Evolutionary conservation across 1,140 invertebrate genomes (phyloP).

Genomic region (Cataglyphis hispanica): DNA sequence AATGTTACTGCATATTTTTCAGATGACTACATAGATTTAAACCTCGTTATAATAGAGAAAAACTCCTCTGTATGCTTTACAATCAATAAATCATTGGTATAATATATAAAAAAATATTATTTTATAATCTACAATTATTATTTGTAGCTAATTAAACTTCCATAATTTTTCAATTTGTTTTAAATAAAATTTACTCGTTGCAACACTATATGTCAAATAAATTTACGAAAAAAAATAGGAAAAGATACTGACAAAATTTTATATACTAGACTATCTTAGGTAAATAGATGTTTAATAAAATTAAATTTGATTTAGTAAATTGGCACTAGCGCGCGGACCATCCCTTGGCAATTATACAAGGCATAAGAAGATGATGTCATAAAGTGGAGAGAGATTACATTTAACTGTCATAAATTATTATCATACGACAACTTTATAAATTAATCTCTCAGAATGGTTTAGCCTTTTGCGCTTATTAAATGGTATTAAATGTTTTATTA

Average conservation of each 20-base stretch:
- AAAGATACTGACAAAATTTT: conserved; percentile 22
- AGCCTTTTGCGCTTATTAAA: conserved; percentile 16
- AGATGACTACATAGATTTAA: conserved; percentile 45
- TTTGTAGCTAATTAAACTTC: conserved; percentile 37
- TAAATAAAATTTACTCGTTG: not conserved
- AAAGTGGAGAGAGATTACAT: conserved; percentile 73
- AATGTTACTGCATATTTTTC: conserved; percentile 48
- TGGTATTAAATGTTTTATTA: conserved; percentile 38
- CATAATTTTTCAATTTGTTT: conserved; percentile 36
- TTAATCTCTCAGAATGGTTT: conserved; percentile 13
- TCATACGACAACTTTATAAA: conserved; percentile 2
- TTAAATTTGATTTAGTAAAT: conserved; percentile 22
- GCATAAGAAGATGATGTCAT: conserved; percentile 34
- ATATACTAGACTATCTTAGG: not conserved
- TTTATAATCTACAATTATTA: conserved; percentile 43
- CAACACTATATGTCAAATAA: not conserved
- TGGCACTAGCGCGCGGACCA: conserved; percentile 58
- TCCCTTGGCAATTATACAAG: conserved; percentile 55
- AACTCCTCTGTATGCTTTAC: conserved; percentile 48
- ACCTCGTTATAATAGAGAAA: conserved; percentile 52
- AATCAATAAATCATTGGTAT: conserved; percentile 53
- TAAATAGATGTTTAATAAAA: conserved; percentile 5
- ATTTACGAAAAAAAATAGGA: not conserved
- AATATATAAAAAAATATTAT: conserved; percentile 33
- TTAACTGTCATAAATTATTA: conserved; percentile 25